A percentile compares a stretch with the other conserved stretches of the same genome.
Conservation (phyloP, 2,113 vertebrate genomes). For the Aramus guarauna region DNA sequence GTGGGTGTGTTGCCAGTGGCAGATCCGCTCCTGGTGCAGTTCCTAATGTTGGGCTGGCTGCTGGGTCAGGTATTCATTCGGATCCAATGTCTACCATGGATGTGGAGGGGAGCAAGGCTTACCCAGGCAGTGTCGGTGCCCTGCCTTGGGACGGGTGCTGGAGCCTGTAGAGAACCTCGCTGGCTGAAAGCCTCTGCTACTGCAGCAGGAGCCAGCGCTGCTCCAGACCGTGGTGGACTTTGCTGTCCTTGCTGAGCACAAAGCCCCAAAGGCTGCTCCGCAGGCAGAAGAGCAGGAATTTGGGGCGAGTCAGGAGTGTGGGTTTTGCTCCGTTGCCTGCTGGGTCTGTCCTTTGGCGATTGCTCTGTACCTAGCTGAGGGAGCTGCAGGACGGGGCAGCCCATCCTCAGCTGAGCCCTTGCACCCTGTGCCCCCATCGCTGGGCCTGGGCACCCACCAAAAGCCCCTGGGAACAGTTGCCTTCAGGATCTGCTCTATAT, state of each 20-base stretch:
- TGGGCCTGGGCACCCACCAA: neutral
- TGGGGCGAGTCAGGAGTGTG: accelerated
- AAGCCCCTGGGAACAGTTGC: accelerated
- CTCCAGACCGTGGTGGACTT: neutral
- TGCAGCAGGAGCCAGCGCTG: neutral
- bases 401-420: neutral
- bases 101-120: neutral
- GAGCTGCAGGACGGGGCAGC: neutral
- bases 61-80: neutral
- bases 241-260: neutral
- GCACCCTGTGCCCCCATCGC: neutral
- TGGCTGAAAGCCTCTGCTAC: accelerated
- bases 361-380: neutral
- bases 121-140: neutral
- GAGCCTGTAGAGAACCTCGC: neutral
- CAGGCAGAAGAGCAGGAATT: neutral
- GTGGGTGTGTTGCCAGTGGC: neutral
- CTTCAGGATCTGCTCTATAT: neutral
- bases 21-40: neutral
- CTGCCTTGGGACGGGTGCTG: neutral
- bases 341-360: neutral
- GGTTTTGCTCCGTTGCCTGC: neutral
- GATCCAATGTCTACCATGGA: accelerated
- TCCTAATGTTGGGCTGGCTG: neutral
- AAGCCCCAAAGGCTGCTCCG: neutral